Conservation (phyloP, 1,140 invertebrate genomes). For the Pseudobourletiella spinata region DNA sequence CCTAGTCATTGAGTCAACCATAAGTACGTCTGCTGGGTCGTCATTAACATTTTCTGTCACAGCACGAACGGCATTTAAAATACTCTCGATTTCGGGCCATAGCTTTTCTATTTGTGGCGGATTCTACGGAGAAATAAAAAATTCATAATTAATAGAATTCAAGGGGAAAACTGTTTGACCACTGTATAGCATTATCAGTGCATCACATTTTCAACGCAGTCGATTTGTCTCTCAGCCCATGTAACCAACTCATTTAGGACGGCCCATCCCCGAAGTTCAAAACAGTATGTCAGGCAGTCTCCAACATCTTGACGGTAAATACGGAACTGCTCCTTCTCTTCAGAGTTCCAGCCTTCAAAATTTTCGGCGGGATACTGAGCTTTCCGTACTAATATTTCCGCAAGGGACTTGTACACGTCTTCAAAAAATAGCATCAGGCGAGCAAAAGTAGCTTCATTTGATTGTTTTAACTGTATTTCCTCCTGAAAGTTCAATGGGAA, state of each 20-base stretch:
- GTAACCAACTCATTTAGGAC: slow-evolving; percentile 32
- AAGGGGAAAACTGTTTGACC: too few species aligned
- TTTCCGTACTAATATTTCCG: slow-evolving; percentile 29
- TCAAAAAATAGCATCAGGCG: slow-evolving; percentile 33
- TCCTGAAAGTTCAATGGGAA: slow-evolving; percentile 28
- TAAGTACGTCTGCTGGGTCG: slow-evolving; percentile 27
- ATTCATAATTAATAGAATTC: too few species aligned
- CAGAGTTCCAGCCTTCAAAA: slow-evolving; percentile 23
- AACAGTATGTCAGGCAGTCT: slow-evolving; percentile 34
- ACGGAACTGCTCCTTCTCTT: slow-evolving; percentile 33
- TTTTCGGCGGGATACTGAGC: slow-evolving; percentile 24
- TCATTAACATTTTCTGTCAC: slow-evolving; percentile 34
- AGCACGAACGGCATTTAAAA: slow-evolving; percentile 22
- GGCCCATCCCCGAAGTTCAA: slow-evolving; percentile 32
- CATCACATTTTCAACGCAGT: slow-evolving; percentile 22
- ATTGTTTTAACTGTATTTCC: slow-evolving; percentile 30
- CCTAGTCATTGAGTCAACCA: slow-evolving; percentile 30
- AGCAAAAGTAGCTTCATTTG: slow-evolving; percentile 25
- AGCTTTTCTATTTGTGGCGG: slow-evolving; percentile 1
- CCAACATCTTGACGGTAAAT: slow-evolving; percentile 34
- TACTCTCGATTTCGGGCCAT: slow-evolving; percentile 23
- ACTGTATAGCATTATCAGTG: too few species aligned
- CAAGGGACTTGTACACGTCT: slow-evolving; percentile 30
- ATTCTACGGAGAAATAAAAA: slow-evolving; percentile 16
- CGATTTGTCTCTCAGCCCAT: slow-evolving; percentile 17